Base-by-base conservation (phyloP, 2,113 vertebrate species). In the Bucco capensis region DNA sequence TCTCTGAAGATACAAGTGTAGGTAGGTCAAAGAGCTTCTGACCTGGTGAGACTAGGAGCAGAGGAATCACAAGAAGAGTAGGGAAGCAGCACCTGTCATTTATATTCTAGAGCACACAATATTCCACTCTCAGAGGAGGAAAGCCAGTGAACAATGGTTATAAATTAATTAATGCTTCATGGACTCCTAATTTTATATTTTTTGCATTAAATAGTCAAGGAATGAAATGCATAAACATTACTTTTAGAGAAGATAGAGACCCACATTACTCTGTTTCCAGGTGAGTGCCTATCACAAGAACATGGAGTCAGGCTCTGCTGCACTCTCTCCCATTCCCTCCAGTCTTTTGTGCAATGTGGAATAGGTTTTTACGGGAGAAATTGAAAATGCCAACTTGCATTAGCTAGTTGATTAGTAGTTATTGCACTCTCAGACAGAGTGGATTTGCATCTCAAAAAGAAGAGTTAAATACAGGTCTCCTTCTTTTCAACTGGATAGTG, bases 151-250 rank as follows among this genome's bases (percentile, higher is more conserved):
- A 92, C 80, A 95, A 81, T 50, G 57, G 40, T 82, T 95, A 83
- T 93, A 90, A 94, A 95, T 93, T 92, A 96, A 94, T 96, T 93
- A 92, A 83, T 82, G 23, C 54, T 92, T 94, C 92, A 95, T 61
- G 69, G 93, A 53, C 31, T 85, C 42, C 87, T 87, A 85, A 89
- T 92, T 93, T 96, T 92, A 92, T 93, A 66, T 53, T 78, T 93
- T 90, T 90, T 87, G 66, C 89, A 90, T 95, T 93, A 93, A 94
- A 42, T 56, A 93, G 77, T 91, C 46, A 72, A 70, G 66, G 77
- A 89, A 93, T 89, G 53, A 94, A 94, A 84, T 90, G 74, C 89
- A 92, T 94, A 95, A 93, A 94, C 89, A 79, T 66, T 84, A 76
- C 71, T 91, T 89, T 69, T 75, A 89, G 57, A 72, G 76, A 80